Evolutionary conservation across 2,797 vertebrate genomes (phyloP).

Genomic region (Helarctos malayanus): DNA sequence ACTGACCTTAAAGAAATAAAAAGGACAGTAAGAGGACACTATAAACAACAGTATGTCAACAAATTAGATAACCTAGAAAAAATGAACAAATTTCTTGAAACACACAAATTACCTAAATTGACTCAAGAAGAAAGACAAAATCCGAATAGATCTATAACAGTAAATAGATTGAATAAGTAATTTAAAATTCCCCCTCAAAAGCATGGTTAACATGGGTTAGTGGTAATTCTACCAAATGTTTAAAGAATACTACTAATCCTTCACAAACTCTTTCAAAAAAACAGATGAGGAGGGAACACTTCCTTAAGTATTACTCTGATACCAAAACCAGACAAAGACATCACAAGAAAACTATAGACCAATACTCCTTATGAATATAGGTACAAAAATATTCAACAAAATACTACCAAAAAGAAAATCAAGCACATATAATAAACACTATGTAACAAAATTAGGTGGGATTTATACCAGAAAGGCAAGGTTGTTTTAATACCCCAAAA

Average conservation of each 20-base stretch:
- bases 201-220: background rate
- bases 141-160: background rate
- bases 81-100: background rate
- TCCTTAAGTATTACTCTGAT: background rate
- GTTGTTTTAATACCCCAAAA: background rate
- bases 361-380: background rate
- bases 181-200: constrained; percentile 9
- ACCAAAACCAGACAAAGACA: background rate
- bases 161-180: constrained; percentile 31
- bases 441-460: background rate
- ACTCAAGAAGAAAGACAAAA: background rate
- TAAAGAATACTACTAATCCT: constrained; percentile 13
- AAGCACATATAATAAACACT: background rate
- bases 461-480: background rate
- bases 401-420: background rate
- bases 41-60: background rate
- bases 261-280: constrained; percentile 5
- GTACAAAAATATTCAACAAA: background rate
- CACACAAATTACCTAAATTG: background rate
- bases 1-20: background rate
- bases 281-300: background rate
- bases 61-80: background rate
- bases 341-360: background rate
- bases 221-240: constrained; percentile 14
- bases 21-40: background rate